A percentile compares a stretch with the other conserved stretches of the same genome.
Conservation (phyloP, 2,113 vertebrate species). For the Mus musculus region GRCm39 chr8:123283501-123284000, state of each 20-base stretch:
- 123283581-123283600: neutral
- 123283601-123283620: neutral
- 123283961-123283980: no score
- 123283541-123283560: neutral
- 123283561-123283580: neutral
- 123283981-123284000: neutral
- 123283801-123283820: neutral
- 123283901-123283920: neutral
- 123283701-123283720: neutral
- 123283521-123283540: neutral
- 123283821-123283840: no score
- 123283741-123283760: neutral
- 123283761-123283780: neutral
- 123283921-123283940: no score
- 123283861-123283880: neutral
- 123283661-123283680: neutral
- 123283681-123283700: no score
- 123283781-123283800: no score
- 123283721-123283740: neutral
- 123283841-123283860: neutral
- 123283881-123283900: neutral
- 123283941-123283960: no score
- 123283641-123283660: neutral
- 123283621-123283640: neutral
- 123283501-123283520: neutral